A percentile compares a stretch with the other conserved stretches of the same genome.
These are phyloP conservation scores for Caradrina clavipalpis DNA, from an alignment of 2,888 invertebrate species.

Conservation along the genomic window DNA sequence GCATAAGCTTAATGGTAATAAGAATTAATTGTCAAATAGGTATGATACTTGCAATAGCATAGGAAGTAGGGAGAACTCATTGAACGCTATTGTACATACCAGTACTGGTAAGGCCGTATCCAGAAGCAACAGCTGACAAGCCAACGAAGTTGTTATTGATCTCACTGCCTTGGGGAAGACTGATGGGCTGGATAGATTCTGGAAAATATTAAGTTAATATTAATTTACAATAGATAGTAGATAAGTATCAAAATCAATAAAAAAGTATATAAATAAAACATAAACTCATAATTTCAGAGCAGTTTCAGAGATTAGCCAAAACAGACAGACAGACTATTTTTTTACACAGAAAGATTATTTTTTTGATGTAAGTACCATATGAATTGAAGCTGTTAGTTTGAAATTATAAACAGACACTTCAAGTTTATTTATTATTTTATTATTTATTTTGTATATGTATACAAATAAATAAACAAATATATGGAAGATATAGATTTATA, in stretches of 20 bases:
- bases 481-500: too few relatives aligned
- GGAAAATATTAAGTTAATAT: slow-evolving; percentile 35
- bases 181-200: slow-evolving; percentile 74
- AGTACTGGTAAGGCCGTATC: slow-evolving; percentile 73
- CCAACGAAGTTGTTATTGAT: slow-evolving; percentile 66
- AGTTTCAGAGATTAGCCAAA: too few relatives aligned
- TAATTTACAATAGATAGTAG: neutral
- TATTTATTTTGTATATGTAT: too few relatives aligned
- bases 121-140: slow-evolving; percentile 71
- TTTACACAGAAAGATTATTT: too few relatives aligned
- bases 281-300: too few relatives aligned
- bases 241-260: neutral
- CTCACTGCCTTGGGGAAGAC: slow-evolving; percentile 69
- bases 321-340: too few relatives aligned
- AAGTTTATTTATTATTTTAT: too few relatives aligned
- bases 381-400: too few relatives aligned
- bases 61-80: neutral
- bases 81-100: slow-evolving; percentile 59
- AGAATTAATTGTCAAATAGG: neutral
- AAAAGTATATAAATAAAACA: neutral
- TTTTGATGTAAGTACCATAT: too few relatives aligned
- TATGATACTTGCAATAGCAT: neutral
- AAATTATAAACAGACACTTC: too few relatives aligned
- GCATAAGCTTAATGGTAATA: too few relatives aligned
- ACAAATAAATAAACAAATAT: too few relatives aligned